Evolutionary conservation across 2,797 vertebrate species (phyloP).

Genomic region (Leptodactylus fallax): DNA sequence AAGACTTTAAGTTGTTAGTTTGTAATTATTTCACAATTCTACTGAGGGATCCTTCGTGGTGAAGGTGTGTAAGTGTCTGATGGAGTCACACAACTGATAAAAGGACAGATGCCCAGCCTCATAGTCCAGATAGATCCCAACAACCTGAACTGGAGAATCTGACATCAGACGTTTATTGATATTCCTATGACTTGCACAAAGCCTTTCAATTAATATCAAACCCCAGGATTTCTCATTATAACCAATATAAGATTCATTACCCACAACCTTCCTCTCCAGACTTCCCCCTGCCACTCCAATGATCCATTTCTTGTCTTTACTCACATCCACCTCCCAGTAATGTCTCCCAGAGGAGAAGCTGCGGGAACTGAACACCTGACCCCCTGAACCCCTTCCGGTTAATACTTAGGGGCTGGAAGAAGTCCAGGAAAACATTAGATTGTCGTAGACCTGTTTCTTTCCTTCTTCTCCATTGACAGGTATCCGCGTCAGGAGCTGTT

Average conservation of each 20-base stretch:
- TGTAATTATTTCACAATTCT: too few species aligned
- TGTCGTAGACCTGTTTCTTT: too few species aligned
- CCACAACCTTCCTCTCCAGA: constrained; percentile 1
- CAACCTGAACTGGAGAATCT: not conserved
- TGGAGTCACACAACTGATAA: constrained; percentile 25
- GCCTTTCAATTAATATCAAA: not conserved
- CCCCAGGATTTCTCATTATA: constrained; percentile 31
- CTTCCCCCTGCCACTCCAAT: constrained; percentile 12
- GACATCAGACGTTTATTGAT: not conserved
- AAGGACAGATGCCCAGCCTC: constrained; percentile 20
- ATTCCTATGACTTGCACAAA: not conserved
- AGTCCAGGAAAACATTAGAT: too few species aligned
- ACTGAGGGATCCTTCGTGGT: too few species aligned
- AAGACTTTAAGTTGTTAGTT: too few species aligned
- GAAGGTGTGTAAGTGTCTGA: constrained; percentile 38
- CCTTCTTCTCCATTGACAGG: too few species aligned
- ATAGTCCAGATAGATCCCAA: constrained; percentile 1
- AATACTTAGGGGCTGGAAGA: too few species aligned
- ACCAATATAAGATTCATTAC: not conserved
- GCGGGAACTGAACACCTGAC: not conserved
- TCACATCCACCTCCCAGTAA: constrained; percentile 47
- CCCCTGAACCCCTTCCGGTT: too few species aligned
- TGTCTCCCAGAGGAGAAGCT: constrained; percentile 37
- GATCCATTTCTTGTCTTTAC: not conserved
- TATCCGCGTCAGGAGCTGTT: too few species aligned